Evolutionary conservation across 2,888 invertebrate genomes (phyloP), one percentile per base, ranked within the genome.

Genomic region (Exocentrus adspersus): DNA sequence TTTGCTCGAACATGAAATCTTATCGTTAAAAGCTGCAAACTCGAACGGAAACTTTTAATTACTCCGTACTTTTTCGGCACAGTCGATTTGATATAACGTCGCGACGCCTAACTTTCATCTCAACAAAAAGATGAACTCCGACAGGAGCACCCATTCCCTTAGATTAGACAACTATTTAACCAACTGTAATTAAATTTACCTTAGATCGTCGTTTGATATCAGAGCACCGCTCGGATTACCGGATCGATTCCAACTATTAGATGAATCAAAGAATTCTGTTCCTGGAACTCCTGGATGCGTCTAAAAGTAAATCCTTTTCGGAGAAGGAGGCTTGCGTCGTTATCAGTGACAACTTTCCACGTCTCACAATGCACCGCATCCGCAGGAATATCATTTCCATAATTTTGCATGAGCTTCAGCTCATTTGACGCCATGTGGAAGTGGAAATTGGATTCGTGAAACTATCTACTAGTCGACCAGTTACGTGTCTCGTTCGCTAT

Each of bases 141-240:
- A 12, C 37, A 2, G 12, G 5, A 24, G n/a, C 3, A 37, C n/a
- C 12, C 37, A 37, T 37, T 37, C n/a, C 14, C 2, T 4, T 14
- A n/a, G 6, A n/a, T 37, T 37, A 12, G 37, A 37, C 12, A 37
- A 37, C 37, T 37, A 37, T 37, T n/a, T n/a, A 12, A 37, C 12
- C n/a, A n/a, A 24, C n/a, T 7, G 5, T 46, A 46, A 46, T 46
- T 46, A 46, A 21, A 46, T 24, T 46, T 46, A 7, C 17, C n/a
- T 12, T 12, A n/a, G 12, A 24, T 4, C 14, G 21, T 14, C 24
- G 12, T 12, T 21, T 1, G 24, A 46, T 24, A 24, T 46, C 24
- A 24, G 46, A 14, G 24, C 46, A 10, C 46, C 6, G 24, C 24
- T 21, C 5, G 20, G 24, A 46, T 46, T 46, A 21, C 46, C 14